Evolutionary conservation across 2,888 invertebrate species (phyloP).

Genomic region (Pyralis farinalis): DNA sequence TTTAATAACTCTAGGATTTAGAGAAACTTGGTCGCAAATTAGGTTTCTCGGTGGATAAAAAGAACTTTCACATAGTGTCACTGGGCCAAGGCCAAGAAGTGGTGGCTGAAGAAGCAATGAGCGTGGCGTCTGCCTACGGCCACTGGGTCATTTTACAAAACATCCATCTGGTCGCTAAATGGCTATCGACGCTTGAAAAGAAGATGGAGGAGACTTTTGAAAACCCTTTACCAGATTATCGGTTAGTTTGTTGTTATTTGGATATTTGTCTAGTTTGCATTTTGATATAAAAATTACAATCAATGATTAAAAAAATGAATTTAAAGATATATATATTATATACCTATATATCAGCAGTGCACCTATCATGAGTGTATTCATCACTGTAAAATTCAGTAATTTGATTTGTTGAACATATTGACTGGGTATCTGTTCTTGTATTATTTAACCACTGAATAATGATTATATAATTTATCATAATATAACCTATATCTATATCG

Average conservation of each 20-base stretch:
- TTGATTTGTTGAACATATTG: no score
- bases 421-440: no score
- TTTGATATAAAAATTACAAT: no score
- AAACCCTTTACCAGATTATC: slow-evolving; percentile 82
- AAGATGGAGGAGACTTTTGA: slow-evolving; percentile 91
- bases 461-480: no score
- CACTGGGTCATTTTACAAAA: slow-evolving; percentile 98
- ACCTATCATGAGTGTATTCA: no score
- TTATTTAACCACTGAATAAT: no score
- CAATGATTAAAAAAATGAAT: no score
- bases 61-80: slow-evolving; percentile 95
- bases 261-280: no score
- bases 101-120: slow-evolving; percentile 94
- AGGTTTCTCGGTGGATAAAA: slow-evolving; percentile 88
- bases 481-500: no score
- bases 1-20: slow-evolving; percentile 83
- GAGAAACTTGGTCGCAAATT: slow-evolving; percentile 91
- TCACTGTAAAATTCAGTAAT: no score
- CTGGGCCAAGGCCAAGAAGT: slow-evolving; percentile 97
- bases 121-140: slow-evolving; percentile 86
- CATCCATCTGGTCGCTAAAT: slow-evolving; percentile 93
- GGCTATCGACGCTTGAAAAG: slow-evolving; percentile 94
- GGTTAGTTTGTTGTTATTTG: slow-evolving; percentile 47
- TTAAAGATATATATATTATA: no score
- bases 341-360: no score